A percentile compares a stretch with the other conserved stretches of the same genome.
phyloP scores from a whole-genome alignment of 2,888 invertebrate genomes.

The Luffia ferchaultella region DNA sequence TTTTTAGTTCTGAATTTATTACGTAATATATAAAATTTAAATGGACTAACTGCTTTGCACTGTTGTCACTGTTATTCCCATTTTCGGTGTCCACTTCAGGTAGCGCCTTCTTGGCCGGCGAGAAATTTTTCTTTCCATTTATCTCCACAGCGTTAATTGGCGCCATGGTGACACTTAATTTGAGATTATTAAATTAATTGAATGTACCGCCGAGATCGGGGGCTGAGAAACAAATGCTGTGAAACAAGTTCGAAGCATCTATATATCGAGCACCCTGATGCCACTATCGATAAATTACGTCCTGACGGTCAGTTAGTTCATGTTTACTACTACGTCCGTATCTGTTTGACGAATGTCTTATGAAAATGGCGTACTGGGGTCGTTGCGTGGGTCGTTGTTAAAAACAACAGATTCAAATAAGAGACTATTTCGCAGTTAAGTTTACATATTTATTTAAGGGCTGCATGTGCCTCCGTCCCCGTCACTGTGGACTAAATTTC shows the following conservation, averaged over 20 bases:
- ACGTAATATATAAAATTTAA: no score
- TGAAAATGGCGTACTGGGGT: background rate
- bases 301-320: background rate
- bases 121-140: conserved; percentile 31
- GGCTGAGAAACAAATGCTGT: background rate
- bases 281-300: background rate
- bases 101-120: conserved; percentile 36
- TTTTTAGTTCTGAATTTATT: no score
- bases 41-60: background rate
- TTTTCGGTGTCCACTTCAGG: conserved; percentile 50
- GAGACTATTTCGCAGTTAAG: no score
- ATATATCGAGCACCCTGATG: background rate
- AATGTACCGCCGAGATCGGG: background rate
- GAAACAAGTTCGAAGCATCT: background rate
- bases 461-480: no score
- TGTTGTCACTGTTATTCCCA: conserved; percentile 27
- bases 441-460: no score
- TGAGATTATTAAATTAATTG: background rate
- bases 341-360: background rate
- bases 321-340: background rate
- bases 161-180: conserved; percentile 41
- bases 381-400: no score
- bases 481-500: no score
- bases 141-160: conserved; percentile 40
- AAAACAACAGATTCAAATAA: no score